Base-by-base conservation (phyloP, 2,113 vertebrate genomes). In the Alces alces region DNA sequence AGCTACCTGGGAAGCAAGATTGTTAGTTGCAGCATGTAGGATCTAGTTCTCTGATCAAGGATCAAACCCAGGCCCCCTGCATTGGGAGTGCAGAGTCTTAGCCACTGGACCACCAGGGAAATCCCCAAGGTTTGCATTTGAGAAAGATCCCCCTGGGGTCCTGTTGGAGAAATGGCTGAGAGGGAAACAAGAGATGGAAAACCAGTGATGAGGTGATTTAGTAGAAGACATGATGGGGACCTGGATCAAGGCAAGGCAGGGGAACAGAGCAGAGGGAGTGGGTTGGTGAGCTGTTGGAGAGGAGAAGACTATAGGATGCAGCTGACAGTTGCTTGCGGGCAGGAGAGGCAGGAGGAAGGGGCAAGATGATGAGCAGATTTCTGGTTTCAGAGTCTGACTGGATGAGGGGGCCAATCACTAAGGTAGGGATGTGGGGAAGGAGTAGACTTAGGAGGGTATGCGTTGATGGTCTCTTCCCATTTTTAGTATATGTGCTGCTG, bases 241-340 rank as follows among this genome's bases (percentile, higher is more conserved):
- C 78, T 47, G 55, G 23, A 28, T 57, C 27, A 23, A 47, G 83
- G 33, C 0, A 0, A 47, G 13, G 28, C 30, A 7, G 57, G 61
- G 93, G 27, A 43, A 13, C n/a, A 7, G 87, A 61, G 64, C 10
- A 15, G 19, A 60, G 50, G 2, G n/a, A 7, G 1, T 52, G 21
- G 21, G 6, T 7, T 30, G 23, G n/a, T 33, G 86, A 50, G 17
- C 47, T 47, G 1, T 9, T 15, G 45, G 55, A 25, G 33, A 16
- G 0, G 16, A 36, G 54, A 36, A 25, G 21, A 45, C 6, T 23
- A 0, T 6, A 23, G 21, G 19, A 7, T 6, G 1, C 6, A 78
- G 19, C 70, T 70, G 83, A n/a, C 30, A 33, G 54, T 25, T 50
- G 45, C 6, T 52, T 70, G 60, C 43, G 50, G 23, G 16, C 3